Evolutionary conservation across 53 echinoderm and acorn worm species (phyloP).

Genomic region (Echinometra lucunter): DNA sequence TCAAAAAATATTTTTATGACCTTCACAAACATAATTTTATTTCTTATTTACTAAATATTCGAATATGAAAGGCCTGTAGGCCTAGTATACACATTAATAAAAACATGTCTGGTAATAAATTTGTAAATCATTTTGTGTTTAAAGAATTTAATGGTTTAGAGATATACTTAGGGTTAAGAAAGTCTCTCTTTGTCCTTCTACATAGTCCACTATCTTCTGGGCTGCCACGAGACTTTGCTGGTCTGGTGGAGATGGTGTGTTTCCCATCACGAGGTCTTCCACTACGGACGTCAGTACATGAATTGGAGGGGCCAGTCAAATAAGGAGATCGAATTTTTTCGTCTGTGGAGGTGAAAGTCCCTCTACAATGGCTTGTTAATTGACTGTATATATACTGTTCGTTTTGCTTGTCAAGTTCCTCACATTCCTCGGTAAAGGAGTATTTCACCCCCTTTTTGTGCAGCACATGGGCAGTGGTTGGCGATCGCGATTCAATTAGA

Average conservation of each 20-base stretch:
- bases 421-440: too few species aligned
- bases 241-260: not conserved
- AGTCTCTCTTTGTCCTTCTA: slow-evolving; percentile 40
- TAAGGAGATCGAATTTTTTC: slow-evolving; percentile 10
- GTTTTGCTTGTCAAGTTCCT: too few species aligned
- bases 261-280: not conserved
- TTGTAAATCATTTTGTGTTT: too few species aligned
- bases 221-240: slow-evolving; percentile 17
- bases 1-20: too few species aligned
- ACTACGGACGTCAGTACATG: slow-evolving; percentile 14
- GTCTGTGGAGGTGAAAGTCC: slow-evolving; percentile 37
- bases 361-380: not conserved
- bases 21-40: too few species aligned
- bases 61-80: too few species aligned
- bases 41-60: too few species aligned
- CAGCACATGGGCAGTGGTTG: not conserved
- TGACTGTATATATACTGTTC: too few species aligned
- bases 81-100: too few species aligned
- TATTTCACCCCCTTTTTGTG: too few species aligned
- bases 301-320: slow-evolving; percentile 10
- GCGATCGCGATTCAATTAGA: not conserved
- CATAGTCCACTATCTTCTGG: not conserved
- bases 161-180: not conserved
- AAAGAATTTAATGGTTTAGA: too few species aligned
- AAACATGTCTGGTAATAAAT: too few species aligned